Base-by-base conservation (phyloP, 2,888 invertebrate genomes). In the Drosophila mettleri region DNA sequence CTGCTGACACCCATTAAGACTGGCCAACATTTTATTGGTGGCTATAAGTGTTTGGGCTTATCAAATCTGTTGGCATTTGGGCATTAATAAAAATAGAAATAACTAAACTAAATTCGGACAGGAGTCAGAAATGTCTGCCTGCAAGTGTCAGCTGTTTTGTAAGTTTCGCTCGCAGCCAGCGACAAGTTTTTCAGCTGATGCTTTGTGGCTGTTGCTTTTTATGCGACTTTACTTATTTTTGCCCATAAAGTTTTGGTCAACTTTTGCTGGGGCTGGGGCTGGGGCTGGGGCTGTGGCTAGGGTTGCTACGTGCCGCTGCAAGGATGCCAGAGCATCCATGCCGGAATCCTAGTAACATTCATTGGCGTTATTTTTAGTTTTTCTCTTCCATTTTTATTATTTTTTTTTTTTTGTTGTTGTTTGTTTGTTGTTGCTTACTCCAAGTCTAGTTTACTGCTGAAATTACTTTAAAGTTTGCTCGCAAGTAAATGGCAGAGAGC, bases 1-100 rank as follows among this genome's bases (percentile, higher is more conserved):
- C 65, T 85, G 74, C 74, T 85, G 83, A 77, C 88, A 82, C 72
- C 88, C 83, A 84, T 84, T 87, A 86, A 86, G 86, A 82, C 83
- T 73, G 83, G 74, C 74, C 80, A 57, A 62, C 83, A 80, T 82
- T 84, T 84, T 82, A 87, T 84, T 82, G 78, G 54, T 59, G 74
- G 78, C 87, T 70, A 69, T 72, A 80, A 86, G 87, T 84, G 85
- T 73, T 70, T 71, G 64, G 65, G 74, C 82, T 87, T 83, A 87
- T 85, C 83, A 87, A 83, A 83, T 85, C 86, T 64, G 63, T 63
- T 71, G 69, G 69, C 46, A 45, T 81, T 83, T 58, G 64, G 59
- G 59, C 67, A 80, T 83, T 82, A 77, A 86, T 77, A 72, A 72
- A 83, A 83, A 64, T 67, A 67, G 53, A 69, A 71, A 67, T 65